Percentiles rank a stretch among this genome's conserved stretches.
Evolutionary conservation across 2,888 invertebrate genomes (phyloP).

Genomic region (Acleris literana): DNA sequence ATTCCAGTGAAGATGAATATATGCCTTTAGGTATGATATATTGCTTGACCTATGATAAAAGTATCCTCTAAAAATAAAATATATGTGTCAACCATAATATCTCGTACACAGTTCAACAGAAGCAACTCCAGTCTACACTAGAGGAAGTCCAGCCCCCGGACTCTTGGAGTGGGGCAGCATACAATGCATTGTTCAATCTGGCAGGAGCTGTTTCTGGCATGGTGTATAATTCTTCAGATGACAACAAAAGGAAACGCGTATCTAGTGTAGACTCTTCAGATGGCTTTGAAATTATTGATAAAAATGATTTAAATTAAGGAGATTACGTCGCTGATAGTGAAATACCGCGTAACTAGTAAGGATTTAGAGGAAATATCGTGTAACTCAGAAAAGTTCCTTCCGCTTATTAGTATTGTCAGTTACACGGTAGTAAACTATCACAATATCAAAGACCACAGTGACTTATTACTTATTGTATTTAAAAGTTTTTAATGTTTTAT

Average conservation of each 20-base stretch:
- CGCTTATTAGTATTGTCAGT: too few species aligned
- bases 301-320: conserved; percentile 66
- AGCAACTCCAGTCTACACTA: conserved; percentile 64
- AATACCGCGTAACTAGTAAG: too few species aligned
- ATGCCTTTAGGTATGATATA: conserved; percentile 64
- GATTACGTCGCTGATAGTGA: background rate
- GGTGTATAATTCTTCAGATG: conserved; percentile 57
- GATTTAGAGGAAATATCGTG: too few species aligned
- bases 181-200: conserved; percentile 67
- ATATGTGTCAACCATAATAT: background rate
- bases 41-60: too few species aligned
- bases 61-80: too few species aligned
- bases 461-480: conserved; percentile 23
- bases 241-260: conserved; percentile 60
- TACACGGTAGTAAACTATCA: too few species aligned
- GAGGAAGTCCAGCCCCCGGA: conserved; percentile 57
- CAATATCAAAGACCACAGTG: conserved; percentile 35
- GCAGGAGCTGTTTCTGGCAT: conserved; percentile 68
- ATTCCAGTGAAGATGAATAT: conserved; percentile 80
- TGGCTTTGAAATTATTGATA: conserved; percentile 79
- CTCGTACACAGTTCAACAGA: conserved; percentile 61
- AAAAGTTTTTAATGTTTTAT: conserved; percentile 17
- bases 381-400: too few species aligned
- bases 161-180: conserved; percentile 70
- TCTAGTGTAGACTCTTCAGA: conserved; percentile 74